phyloP scores from a whole-genome alignment of 2,797 vertebrate genomes.

The Chiroxiphia lanceolata region DNA sequence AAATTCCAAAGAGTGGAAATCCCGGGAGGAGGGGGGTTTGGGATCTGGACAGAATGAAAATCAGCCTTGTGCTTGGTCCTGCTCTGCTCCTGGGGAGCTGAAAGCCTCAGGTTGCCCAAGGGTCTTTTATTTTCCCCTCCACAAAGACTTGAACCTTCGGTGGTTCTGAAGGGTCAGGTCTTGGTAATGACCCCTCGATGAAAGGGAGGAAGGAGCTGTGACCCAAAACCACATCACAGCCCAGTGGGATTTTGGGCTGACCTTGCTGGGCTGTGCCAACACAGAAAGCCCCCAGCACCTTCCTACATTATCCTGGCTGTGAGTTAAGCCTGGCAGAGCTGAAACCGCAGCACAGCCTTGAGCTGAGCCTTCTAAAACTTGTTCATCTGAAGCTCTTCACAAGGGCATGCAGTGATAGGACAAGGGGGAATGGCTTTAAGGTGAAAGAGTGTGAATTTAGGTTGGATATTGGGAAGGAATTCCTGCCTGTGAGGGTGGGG shows the following conservation, averaged over 20 bases:
- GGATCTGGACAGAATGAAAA: background rate
- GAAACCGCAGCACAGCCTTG: accelerated
- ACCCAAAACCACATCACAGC: accelerated
- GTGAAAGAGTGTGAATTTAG: background rate
- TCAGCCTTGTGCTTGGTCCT: background rate
- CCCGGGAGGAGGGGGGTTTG: background rate
- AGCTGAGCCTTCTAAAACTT: background rate
- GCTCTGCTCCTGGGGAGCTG: background rate
- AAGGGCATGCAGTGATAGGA: background rate
- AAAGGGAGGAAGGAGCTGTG: background rate
- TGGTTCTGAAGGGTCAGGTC: background rate
- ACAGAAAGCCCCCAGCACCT: background rate
- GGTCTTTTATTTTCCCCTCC: no score
- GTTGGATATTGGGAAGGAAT: background rate
- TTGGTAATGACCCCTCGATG: accelerated
- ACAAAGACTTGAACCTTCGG: background rate
- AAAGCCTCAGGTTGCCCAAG: background rate
- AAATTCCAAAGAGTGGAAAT: conserved; percentile 56
- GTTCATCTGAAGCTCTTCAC: background rate
- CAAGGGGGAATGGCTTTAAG: background rate
- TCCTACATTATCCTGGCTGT: accelerated
- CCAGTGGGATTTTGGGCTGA: background rate
- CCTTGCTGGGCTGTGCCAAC: background rate
- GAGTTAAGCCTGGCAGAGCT: background rate
- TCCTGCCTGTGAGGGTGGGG: background rate